Conservation (phyloP, 2,113 vertebrate species). For the Capreolus pygargus region DNA sequence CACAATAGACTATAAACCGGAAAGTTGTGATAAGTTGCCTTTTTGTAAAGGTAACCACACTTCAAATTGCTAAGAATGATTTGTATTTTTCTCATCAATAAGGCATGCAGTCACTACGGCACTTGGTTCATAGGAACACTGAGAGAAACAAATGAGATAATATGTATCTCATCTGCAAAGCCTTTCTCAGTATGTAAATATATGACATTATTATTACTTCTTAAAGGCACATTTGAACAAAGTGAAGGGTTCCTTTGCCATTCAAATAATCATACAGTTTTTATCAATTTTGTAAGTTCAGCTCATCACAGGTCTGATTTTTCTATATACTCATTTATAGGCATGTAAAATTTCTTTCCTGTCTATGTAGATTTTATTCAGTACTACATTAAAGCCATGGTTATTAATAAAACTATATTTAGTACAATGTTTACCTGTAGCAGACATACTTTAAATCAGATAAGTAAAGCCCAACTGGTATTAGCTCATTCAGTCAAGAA, state of each 20-base stretch:
- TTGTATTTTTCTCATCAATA: constrained; percentile 17
- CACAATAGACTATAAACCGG: not conserved
- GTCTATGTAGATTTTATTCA: not conserved
- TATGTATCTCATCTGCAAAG: not conserved
- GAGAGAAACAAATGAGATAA: constrained; percentile 34
- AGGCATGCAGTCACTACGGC: not conserved
- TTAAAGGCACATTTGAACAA: constrained; percentile 26
- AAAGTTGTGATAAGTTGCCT: not conserved
- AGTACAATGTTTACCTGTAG: constrained; percentile 63
- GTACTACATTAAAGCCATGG: not conserved
- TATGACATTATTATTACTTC: constrained; percentile 16
- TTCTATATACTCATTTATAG: not conserved
- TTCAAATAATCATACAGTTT: constrained; percentile 28
- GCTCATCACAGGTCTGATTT: constrained; percentile 9
- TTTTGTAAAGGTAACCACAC: constrained; percentile 48
- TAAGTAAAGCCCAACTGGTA: constrained; percentile 76
- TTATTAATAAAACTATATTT: constrained; percentile 33
- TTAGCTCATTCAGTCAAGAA: constrained; percentile 78
- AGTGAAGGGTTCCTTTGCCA: not conserved
- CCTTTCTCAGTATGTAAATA: not conserved
- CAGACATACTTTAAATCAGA: constrained; percentile 72
- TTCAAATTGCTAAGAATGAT: not conserved
- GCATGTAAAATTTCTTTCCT: not conserved
- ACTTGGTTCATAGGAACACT: constrained; percentile 7
- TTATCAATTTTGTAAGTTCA: constrained; percentile 20